A percentile compares a stretch with the other conserved stretches of the same genome.
phyloP scores from a whole-genome alignment of 2,888 invertebrate genomes.

The Thera obeliscata region DNA sequence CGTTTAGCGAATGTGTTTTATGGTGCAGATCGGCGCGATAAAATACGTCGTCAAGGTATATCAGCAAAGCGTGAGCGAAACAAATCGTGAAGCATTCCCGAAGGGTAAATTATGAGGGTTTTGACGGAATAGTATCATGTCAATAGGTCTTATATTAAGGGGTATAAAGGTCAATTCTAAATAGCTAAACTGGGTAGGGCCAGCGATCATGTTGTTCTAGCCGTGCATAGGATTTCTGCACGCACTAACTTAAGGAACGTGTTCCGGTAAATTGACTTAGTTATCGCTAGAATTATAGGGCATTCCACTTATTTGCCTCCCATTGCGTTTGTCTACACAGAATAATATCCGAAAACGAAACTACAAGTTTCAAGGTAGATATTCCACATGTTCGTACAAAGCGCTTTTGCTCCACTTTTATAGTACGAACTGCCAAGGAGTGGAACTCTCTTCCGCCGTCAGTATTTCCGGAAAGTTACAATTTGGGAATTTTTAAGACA shows the following conservation, averaged over 20 bases:
- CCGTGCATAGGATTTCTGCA: conserved; percentile 59
- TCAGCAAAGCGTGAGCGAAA: conserved; percentile 53
- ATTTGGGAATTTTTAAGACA: too few species aligned
- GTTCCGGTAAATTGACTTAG: conserved; percentile 51
- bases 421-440: too few species aligned
- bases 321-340: not conserved
- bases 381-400: too few species aligned
- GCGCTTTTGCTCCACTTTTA: too few species aligned
- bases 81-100: conserved; percentile 49
- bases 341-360: not conserved
- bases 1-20: conserved; percentile 61
- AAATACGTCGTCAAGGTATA: conserved; percentile 50
- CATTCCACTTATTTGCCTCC: conserved; percentile 1
- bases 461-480: too few species aligned
- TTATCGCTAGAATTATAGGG: conserved; percentile 31
- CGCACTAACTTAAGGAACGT: conserved; percentile 52
- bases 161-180: conserved; percentile 41
- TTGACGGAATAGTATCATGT: conserved; percentile 38
- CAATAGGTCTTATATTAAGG: conserved; percentile 36
- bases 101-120: conserved; percentile 39
- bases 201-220: conserved; percentile 42
- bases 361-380: too few species aligned
- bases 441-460: too few species aligned
- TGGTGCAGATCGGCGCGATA: conserved; percentile 68
- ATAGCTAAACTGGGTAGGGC: conserved; percentile 32